These are phyloP conservation scores for Noctua fimbriata DNA, from an alignment of 2,888 invertebrate species.

Conservation along the genomic window DNA sequence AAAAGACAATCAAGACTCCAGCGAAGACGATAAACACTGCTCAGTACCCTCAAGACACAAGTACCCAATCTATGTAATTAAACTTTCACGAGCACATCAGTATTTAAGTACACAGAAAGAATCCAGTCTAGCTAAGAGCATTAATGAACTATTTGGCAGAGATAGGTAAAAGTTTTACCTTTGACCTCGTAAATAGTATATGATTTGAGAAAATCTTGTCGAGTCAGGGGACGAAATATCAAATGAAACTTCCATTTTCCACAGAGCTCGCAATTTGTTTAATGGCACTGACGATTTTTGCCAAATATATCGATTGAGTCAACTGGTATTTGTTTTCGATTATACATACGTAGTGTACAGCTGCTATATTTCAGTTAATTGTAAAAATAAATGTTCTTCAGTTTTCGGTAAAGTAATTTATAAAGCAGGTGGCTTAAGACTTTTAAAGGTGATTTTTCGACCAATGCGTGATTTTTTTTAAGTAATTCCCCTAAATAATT, in stretches of 20 bases:
- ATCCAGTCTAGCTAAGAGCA: slow-evolving; percentile 20
- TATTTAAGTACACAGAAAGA: slow-evolving; percentile 10
- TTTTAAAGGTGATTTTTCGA: slow-evolving; percentile 6
- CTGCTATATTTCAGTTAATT: slow-evolving; percentile 45
- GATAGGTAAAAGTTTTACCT: slow-evolving; percentile 32
- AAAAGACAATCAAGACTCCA: slow-evolving; percentile 5
- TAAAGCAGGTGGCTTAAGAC: neutral
- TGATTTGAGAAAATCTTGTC: slow-evolving; percentile 16
- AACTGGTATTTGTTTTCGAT: slow-evolving; percentile 63
- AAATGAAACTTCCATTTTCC: slow-evolving; percentile 14
- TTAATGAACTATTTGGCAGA: slow-evolving; percentile 44
- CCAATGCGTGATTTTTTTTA: neutral
- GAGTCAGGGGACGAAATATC: slow-evolving; percentile 18
- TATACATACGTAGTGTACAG: slow-evolving; percentile 30
- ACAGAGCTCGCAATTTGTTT: slow-evolving; percentile 18
- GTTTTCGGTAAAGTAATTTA: slow-evolving; percentile 1
- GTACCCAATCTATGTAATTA: slow-evolving; percentile 37
- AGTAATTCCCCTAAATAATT: neutral
- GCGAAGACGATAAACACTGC: slow-evolving; percentile 20
- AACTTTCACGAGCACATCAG: slow-evolving; percentile 43
- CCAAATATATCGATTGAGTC: slow-evolving; percentile 65
- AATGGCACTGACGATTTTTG: slow-evolving; percentile 33
- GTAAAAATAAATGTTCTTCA: slow-evolving; percentile 34
- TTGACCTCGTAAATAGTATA: slow-evolving; percentile 23
- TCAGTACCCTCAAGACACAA: neutral